Conservation (phyloP, 2,113 vertebrate genomes). For the Bos indicus region DNA sequence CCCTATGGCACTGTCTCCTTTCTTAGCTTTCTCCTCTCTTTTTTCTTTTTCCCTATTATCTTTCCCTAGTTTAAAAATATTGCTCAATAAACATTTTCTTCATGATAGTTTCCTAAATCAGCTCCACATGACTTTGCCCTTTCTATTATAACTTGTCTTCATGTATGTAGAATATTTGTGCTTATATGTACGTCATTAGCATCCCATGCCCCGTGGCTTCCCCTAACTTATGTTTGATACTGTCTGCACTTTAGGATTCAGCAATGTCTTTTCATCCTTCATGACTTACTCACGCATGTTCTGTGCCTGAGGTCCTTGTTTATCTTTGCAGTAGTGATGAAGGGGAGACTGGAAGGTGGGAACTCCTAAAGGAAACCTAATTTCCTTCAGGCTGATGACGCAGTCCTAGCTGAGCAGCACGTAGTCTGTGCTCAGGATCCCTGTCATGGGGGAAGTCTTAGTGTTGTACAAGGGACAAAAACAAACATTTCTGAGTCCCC, state of each 20-base stretch:
- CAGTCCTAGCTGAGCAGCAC: neutral
- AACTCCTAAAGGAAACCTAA: neutral
- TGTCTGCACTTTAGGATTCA: neutral
- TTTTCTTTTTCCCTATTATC: neutral
- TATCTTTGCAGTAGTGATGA: neutral
- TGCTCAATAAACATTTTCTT: neutral
- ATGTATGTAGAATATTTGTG: neutral
- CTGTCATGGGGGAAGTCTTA: neutral
- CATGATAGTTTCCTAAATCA: neutral
- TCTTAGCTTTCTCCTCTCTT: neutral
- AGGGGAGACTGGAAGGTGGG: neutral
- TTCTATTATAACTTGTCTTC: neutral
- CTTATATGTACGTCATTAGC: too few relatives aligned
- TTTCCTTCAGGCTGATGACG: neutral
- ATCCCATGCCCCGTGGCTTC: neutral
- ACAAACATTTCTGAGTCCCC: neutral
- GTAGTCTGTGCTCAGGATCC: neutral
- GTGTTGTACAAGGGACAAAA: neutral
- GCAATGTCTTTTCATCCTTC: neutral
- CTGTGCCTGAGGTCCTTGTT: neutral
- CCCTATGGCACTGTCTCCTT: neutral
- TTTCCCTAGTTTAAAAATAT: neutral
- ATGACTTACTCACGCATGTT: neutral
- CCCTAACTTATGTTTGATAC: neutral
- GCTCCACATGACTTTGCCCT: neutral